Percentiles rank a stretch among this genome's conserved stretches.
Evolutionary conservation across 2,797 vertebrate species (phyloP).

Genomic region (Sibirionetta formosa): DNA sequence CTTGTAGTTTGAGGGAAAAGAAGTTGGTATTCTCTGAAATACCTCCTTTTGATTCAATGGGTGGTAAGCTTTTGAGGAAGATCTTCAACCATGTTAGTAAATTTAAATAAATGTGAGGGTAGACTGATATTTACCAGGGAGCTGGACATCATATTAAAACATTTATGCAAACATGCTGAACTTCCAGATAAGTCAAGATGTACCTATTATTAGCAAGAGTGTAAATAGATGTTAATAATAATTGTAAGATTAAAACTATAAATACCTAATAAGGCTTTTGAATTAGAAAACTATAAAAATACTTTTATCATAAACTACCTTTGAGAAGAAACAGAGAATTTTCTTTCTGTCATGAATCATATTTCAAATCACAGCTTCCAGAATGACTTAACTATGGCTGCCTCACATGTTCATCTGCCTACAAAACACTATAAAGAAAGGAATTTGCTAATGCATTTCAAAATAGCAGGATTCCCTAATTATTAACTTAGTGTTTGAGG

Average conservation of each 20-base stretch:
- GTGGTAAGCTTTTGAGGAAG: neutral
- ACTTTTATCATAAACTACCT: neutral
- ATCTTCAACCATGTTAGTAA: neutral
- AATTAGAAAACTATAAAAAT: neutral
- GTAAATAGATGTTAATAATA: neutral
- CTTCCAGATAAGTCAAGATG: neutral
- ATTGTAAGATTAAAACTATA: neutral
- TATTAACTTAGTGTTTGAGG: neutral
- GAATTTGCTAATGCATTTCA: neutral
- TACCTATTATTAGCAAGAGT: neutral
- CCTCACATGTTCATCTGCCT: neutral
- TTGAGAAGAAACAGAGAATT: neutral
- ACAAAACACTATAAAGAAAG: neutral
- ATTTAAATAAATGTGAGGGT: accelerated
- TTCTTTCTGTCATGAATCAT: neutral
- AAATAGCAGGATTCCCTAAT: neutral
- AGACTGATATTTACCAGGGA: neutral
- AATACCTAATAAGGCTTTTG: neutral
- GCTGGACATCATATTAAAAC: neutral
- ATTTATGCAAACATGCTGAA: neutral
- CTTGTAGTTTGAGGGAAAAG: neutral
- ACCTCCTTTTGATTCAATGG: accelerated
- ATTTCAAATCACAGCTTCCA: neutral
- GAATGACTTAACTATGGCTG: neutral
- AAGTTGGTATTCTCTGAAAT: neutral